A percentile compares a stretch with the other conserved stretches of the same genome.
phyloP scores from a whole-genome alignment of 2,888 invertebrate species.

The Plebejus argus region DNA sequence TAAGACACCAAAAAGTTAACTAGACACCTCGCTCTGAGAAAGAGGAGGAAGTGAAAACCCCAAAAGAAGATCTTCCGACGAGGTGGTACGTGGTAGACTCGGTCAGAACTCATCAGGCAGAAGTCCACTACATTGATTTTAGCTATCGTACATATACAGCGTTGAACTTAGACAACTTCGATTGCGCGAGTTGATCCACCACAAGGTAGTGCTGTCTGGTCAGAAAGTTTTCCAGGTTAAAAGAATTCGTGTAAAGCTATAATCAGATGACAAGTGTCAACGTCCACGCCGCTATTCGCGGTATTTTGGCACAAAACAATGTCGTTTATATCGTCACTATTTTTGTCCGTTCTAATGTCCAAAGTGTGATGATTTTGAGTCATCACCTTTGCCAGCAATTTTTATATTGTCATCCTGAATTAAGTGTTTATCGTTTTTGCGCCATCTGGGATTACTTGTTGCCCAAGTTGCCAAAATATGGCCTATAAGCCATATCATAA shows the following conservation, averaged over 20 bases:
- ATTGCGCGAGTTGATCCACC: no score
- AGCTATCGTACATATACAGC: no score
- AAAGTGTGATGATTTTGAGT: constrained; percentile 24
- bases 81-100: no score
- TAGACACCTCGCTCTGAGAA: not conserved
- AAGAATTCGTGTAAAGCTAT: not conserved
- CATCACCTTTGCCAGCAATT: constrained; percentile 5
- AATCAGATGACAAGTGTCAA: constrained; percentile 51
- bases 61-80: not conserved
- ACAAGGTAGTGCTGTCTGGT: not conserved
- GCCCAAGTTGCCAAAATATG: no score
- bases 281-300: constrained; percentile 70
- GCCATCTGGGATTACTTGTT: no score
- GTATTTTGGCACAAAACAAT: constrained; percentile 74
- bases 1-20: not conserved
- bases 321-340: constrained; percentile 74
- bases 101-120: no score
- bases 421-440: no score
- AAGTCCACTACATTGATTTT: no score
- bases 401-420: not conserved
- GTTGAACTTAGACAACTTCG: no score
- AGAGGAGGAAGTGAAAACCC: not conserved
- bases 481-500: no score
- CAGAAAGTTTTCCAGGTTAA: not conserved
- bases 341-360: constrained; percentile 58